A percentile compares a stretch with the other conserved stretches of the same genome.
These are phyloP conservation scores for Epicampocera succincta DNA, from an alignment of 2,888 invertebrate species.

Conservation along the genomic window DNA sequence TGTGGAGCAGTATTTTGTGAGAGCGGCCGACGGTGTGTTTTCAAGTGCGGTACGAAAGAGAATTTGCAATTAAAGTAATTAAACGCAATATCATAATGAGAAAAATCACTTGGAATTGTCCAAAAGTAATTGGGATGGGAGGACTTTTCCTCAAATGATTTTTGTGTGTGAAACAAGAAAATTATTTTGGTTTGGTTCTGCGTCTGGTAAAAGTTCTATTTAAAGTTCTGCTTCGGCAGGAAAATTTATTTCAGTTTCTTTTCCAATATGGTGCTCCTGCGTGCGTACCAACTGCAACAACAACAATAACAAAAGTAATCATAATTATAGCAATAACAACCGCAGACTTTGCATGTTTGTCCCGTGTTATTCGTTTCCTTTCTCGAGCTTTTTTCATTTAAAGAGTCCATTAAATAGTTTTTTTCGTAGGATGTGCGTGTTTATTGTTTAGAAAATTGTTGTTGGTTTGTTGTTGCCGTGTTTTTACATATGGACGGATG, in stretches of 20 bases:
- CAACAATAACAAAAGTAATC: constrained; percentile 20
- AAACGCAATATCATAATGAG: constrained; percentile 15
- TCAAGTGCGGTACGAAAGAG: not conserved
- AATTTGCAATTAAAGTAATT: constrained; percentile 34
- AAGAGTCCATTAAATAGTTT: constrained; percentile 38
- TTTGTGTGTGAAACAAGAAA: constrained; percentile 15
- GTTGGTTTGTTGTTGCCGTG: constrained; percentile 20
- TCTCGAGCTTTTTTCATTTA: constrained; percentile 11
- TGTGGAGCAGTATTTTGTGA: not conserved
- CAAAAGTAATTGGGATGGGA: not conserved
- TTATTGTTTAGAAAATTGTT: constrained; percentile 51
- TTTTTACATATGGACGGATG: not conserved
- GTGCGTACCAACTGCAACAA: constrained; percentile 27
- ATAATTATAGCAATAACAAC: constrained; percentile 43
- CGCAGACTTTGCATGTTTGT: constrained; percentile 50
- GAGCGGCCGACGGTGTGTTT: not conserved
- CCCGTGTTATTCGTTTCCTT: constrained; percentile 23
- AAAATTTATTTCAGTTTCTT: constrained; percentile 35
- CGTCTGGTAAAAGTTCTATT: not conserved
- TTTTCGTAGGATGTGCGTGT: constrained; percentile 53
- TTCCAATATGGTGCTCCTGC: constrained; percentile 36
- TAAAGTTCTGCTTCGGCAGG: constrained; percentile 22
- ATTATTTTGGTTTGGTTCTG: not conserved
- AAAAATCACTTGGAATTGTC: constrained; percentile 36
- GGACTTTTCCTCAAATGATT: constrained; percentile 1